Base-by-base conservation (phyloP, 2,888 invertebrate species). In the Gastrophysa polygoni region DNA sequence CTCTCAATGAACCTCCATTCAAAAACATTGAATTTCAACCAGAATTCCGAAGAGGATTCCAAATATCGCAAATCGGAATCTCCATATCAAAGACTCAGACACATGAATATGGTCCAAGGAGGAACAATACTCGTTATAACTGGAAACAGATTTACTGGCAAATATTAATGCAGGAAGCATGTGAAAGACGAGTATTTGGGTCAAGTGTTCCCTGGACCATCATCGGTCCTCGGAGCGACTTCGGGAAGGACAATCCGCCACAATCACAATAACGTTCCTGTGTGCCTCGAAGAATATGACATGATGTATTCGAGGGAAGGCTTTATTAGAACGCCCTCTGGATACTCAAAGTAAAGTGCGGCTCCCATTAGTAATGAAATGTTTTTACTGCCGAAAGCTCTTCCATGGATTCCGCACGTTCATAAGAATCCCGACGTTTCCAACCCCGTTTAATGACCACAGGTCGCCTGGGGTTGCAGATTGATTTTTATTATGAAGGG, bases 311-410 rank as follows among this genome's bases (percentile, higher is more conserved):
- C 32, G 32, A 3, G 10, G 32, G n/a, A 17, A 17, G 20, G 20
- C 32, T 51, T 51, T 29, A 51, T 51, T 32, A 51, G 18, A 32
- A 5, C 32, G 32, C 54, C 48, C 14, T 48, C 38, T 32, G 28
- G 17, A 44, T 56, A 61, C 60, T 61, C 56, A 44, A 50, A 56
- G 49, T 32, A 38, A 50, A 56, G 49, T 55, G 44, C 60, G 34
- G 44, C 38, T 56, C 24, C 46, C 50, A 61, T 61, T 50, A 56
- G 38, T 61, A 61, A 51, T 56, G 55, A 61, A 61, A 38, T 56
- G 56, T 56, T 61, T 61, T 61, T 50, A 61, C 44, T 49, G 50
- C 56, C 49, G 28, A 32, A 48, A 54, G 60, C 60, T 60, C 55
- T 60, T 51, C 20, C 51, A 51, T 51, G 51, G 11, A 51, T 17